Conservation (phyloP, 2,113 vertebrate genomes). For the Rhinoderma darwinii region DNA sequence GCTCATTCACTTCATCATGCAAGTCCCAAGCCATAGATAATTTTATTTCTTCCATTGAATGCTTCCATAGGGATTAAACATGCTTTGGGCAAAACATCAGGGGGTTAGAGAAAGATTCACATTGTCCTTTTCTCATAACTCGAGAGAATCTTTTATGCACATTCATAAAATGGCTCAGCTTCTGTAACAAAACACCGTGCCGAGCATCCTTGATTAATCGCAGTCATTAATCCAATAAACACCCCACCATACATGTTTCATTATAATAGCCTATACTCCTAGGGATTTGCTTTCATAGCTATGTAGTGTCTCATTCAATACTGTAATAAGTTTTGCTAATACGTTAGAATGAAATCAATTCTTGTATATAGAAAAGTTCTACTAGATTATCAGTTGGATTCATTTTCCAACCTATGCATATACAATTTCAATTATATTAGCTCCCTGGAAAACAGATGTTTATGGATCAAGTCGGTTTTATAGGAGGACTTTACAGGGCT, state of each 20-base stretch:
- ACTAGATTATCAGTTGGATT: constrained; percentile 1
- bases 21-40: constrained; percentile 54
- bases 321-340: constrained; percentile 42
- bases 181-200: constrained; percentile 45
- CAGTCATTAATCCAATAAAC: constrained; percentile 55
- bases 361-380: constrained; percentile 7
- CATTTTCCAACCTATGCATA: constrained; percentile 42
- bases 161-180: constrained; percentile 40
- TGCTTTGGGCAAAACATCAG: constrained; percentile 53
- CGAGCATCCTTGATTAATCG: constrained; percentile 54
- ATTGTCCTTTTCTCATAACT: constrained; percentile 48
- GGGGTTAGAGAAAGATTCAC: constrained; percentile 43
- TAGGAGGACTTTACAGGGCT: neutral
- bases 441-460: constrained; percentile 37
- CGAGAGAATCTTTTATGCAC: constrained; percentile 34
- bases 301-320: constrained; percentile 28
- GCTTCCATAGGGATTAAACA: constrained; percentile 39
- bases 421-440: constrained; percentile 39
- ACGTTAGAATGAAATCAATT: constrained; percentile 35
- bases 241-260: constrained; percentile 31
- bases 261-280: constrained; percentile 45
- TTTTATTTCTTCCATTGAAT: constrained; percentile 50
- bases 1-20: constrained; percentile 47
- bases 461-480: constrained; percentile 32
- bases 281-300: constrained; percentile 24